Conservation (phyloP, 2,888 invertebrate species). For the Sminthurides aquaticus region DNA sequence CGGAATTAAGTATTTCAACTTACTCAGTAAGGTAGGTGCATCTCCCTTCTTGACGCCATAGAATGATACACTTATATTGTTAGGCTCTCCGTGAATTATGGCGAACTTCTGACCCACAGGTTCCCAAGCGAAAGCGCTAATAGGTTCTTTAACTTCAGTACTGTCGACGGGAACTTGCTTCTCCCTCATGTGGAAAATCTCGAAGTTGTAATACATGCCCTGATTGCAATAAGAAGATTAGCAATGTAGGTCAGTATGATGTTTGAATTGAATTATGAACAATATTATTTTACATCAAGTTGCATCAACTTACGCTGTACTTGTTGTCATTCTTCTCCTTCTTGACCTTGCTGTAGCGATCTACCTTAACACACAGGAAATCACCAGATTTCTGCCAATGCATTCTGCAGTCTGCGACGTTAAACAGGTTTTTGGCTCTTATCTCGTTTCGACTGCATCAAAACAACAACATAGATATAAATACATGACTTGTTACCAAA, state of each 20-base stretch:
- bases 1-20: conserved; percentile 46
- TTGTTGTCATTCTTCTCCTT: conserved; percentile 90
- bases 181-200: conserved; percentile 97
- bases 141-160: conserved; percentile 87
- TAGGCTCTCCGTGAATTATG: conserved; percentile 84
- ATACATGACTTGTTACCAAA: background rate
- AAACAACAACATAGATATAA: conserved; percentile 14
- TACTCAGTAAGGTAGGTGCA: conserved; percentile 77
- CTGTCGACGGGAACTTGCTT: conserved; percentile 97
- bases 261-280: background rate
- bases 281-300: background rate
- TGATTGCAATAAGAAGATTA: conserved; percentile 45
- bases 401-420: conserved; percentile 95
- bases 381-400: conserved; percentile 99
- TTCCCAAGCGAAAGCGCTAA: conserved; percentile 96
- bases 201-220: conserved; percentile 97
- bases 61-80: conserved; percentile 79
- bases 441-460: conserved; percentile 63
- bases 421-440: conserved; percentile 91
- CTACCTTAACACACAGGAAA: conserved; percentile 92
- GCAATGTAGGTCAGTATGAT: conserved; percentile 10
- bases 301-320: conserved; percentile 61
- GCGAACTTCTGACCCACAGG: conserved; percentile 93
- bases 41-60: conserved; percentile 86
- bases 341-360: conserved; percentile 78